A percentile compares a stretch with the other conserved stretches of the same genome.
These are phyloP conservation scores for Pseudococcus viburni DNA, from an alignment of 2,888 invertebrate genomes.

Conservation along the genomic window DNA sequence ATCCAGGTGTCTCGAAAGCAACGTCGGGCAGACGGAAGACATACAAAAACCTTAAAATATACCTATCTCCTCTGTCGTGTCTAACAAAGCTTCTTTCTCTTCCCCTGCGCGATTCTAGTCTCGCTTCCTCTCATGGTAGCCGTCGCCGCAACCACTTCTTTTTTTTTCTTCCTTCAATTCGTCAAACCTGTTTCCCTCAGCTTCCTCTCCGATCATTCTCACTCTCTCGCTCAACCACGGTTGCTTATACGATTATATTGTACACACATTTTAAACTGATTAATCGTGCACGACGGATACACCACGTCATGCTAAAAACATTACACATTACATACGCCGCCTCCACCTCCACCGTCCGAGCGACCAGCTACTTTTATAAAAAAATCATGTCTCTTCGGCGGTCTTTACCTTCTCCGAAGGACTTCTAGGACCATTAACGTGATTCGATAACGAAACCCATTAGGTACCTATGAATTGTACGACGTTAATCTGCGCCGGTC, in stretches of 20 bases:
- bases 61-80: constrained; percentile 30
- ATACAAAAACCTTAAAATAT: constrained; percentile 27
- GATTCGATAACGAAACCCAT: background rate
- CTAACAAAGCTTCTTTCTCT: constrained; percentile 21
- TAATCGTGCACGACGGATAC: constrained; percentile 35
- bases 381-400: constrained; percentile 27
- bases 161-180: constrained; percentile 17
- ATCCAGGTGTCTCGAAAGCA: constrained; percentile 11
- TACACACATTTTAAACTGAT: constrained; percentile 31
- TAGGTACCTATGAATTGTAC: background rate
- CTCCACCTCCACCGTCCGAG: background rate
- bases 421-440: constrained; percentile 4
- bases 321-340: constrained; percentile 12
- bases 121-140: constrained; percentile 17
- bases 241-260: constrained; percentile 35
- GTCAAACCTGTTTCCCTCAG: constrained; percentile 8
- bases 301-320: constrained; percentile 35
- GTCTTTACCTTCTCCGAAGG: constrained; percentile 24
- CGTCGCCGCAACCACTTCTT: background rate
- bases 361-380: constrained; percentile 4
- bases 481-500: background rate
- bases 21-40: constrained; percentile 12
- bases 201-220: constrained; percentile 9
- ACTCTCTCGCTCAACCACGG: background rate
- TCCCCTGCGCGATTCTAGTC: constrained; percentile 12